These are phyloP conservation scores for Engystomops pustulosus DNA, from an alignment of 2,113 vertebrate species.

Conservation along the genomic window DNA sequence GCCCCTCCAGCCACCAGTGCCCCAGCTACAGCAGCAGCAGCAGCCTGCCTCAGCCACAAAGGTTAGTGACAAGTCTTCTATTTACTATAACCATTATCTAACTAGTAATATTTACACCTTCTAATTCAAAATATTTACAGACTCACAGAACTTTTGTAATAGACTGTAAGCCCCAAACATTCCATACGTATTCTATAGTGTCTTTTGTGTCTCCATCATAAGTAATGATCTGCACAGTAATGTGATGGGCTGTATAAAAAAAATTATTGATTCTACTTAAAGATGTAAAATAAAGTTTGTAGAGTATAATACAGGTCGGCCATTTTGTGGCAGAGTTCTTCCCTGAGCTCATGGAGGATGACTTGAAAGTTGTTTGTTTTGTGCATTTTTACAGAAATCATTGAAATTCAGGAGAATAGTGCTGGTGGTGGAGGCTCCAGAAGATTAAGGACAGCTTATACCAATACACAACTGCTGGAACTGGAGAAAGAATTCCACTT, in stretches of 20 bases:
- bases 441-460: conserved; percentile 95
- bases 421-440: conserved; percentile 79
- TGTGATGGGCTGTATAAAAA: too few relatives aligned
- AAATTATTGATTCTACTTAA: too few relatives aligned
- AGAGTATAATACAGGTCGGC: conserved; percentile 75
- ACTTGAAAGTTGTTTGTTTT: conserved; percentile 64
- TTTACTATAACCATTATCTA: not conserved
- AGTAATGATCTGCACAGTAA: too few relatives aligned
- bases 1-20: conserved; percentile 76
- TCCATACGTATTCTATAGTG: too few relatives aligned
- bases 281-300: conserved; percentile 64
- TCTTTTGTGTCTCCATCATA: too few relatives aligned
- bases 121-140: not conserved
- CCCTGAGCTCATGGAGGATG: conserved; percentile 67
- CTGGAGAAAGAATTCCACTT: conserved; percentile 99
- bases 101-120: not conserved
- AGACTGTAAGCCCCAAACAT: too few relatives aligned
- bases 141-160: not conserved
- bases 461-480: conserved; percentile 97
- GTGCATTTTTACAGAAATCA: conserved; percentile 82
- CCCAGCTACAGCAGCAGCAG: conserved; percentile 78
- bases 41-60: conserved; percentile 91
- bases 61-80: conserved; percentile 81
- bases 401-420: conserved; percentile 82
- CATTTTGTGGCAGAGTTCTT: conserved; percentile 82